These are phyloP conservation scores for Diabrotica undecimpunctata DNA, from an alignment of 1,140 invertebrate genomes.

Conservation along the genomic window DNA sequence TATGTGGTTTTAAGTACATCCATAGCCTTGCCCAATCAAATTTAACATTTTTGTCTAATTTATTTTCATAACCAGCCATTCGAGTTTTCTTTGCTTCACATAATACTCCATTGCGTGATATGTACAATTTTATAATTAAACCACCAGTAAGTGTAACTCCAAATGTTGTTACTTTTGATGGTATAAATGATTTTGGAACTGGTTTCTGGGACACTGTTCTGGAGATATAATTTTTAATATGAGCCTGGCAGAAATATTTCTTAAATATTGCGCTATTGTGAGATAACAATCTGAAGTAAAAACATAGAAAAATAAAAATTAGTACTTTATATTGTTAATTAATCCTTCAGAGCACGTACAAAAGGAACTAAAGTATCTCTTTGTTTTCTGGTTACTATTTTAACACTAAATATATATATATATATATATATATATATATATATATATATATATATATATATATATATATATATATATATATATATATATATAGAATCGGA, in stretches of 20 bases:
- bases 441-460: too few relatives aligned
- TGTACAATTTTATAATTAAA: conserved; percentile 28
- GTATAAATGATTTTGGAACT: background rate
- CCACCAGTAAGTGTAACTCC: conserved; percentile 29
- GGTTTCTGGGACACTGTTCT: background rate
- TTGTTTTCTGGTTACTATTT: too few relatives aligned
- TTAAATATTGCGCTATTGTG: background rate
- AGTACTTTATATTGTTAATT: too few relatives aligned
- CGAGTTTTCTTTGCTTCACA: conserved; percentile 39
- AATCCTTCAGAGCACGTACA: too few relatives aligned
- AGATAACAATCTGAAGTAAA: background rate
- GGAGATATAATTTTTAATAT: background rate
- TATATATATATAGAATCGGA: too few relatives aligned
- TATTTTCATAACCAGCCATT: conserved; percentile 36
- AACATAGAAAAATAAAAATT: too few relatives aligned
- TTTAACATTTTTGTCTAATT: conserved; percentile 46
- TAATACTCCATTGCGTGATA: conserved; percentile 31
- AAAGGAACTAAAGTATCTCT: too few relatives aligned
- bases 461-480: too few relatives aligned
- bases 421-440: too few relatives aligned
- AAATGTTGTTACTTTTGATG: conserved; percentile 29
- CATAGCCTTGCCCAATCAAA: conserved; percentile 64
- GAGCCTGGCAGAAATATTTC: background rate
- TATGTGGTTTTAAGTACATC: conserved; percentile 57
- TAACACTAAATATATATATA: too few relatives aligned